Evolutionary conservation across 2,888 invertebrate genomes (phyloP), one percentile per base, ranked within the genome.

Genomic region (Cataglyphis rosenhaueri): DNA sequence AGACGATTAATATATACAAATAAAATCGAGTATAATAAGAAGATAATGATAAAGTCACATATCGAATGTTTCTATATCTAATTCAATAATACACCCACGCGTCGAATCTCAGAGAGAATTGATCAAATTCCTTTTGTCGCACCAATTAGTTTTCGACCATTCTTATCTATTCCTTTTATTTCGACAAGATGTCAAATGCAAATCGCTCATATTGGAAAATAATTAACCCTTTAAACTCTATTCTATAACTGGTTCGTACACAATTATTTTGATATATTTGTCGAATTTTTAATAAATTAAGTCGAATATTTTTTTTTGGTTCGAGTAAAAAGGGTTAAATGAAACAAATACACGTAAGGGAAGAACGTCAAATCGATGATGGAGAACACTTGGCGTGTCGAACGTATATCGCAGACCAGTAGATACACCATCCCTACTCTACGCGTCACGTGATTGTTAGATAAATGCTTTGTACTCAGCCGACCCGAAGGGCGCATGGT

Each of bases 401-500:
- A 61, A 38, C 25, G 41, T 65, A 38, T 59, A 82, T 5, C 70
- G 70, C 25, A 35, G 68, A 75, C 66, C 68, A 59, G 59, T 64
- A 70, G 64, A 75, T 74, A 81, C 76, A 76, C 71, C 78, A 76
- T 57, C 78, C 57, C 73, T 76, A 76, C 64, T 52, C 73, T 83
- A 75, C 82, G 71, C 55, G 76, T 84, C 83, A 68, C 35, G 81
- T 87, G 89, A 89, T 90, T 89, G 88, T 91, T 88, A 84, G 89
- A 90, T 89, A 88, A 88, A 91, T 92, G 89, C 90, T 93, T 93
- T 93, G 93, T 93, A 93, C 93, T 93, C 92, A 91, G 88, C 91
- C 92, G 92, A 91, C 90, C 86, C 86, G 82, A 86, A 88, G 88
- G 88, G 78, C 87, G 88, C 84, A 64, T 88, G 85, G 87, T 88